These are phyloP conservation scores for Corythoichthys haematopterus DNA, from an alignment of 2,113 vertebrate species.

Conservation along the genomic window DNA sequence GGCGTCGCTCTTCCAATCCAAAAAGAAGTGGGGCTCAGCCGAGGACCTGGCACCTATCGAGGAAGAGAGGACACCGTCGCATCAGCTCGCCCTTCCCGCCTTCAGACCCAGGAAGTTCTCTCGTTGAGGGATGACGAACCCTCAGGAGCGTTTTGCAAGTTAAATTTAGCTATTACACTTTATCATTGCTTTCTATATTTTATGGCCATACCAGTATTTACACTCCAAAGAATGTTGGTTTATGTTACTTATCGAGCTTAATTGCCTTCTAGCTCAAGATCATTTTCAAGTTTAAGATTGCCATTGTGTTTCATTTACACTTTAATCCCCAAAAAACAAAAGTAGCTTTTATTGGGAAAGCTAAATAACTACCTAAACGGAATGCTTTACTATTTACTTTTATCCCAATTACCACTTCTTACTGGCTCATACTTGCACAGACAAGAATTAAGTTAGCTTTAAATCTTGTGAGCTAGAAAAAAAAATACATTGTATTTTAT, in stretches of 20 bases:
- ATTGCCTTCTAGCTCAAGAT: constrained; percentile 14
- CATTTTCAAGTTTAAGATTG: not conserved
- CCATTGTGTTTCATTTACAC: constrained; percentile 11
- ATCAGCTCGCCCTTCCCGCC: constrained; percentile 41
- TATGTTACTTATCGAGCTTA: constrained; percentile 9
- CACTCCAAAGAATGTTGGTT: constrained; percentile 3
- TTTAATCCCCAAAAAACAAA: not conserved
- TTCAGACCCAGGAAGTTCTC: constrained; percentile 65
- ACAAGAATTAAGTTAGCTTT: not conserved
- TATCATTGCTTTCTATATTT: not conserved
- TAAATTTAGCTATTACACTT: not conserved
- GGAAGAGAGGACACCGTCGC: constrained; percentile 53
- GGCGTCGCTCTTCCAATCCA: constrained; percentile 68
- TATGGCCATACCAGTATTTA: constrained; percentile 13
- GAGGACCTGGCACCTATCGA: constrained; percentile 60
- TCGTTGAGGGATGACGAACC: constrained; percentile 29
- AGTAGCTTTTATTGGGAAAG: not conserved
- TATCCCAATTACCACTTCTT: not conserved
- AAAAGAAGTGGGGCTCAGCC: constrained; percentile 66
- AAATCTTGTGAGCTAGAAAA: not conserved
- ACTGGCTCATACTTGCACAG: not conserved
- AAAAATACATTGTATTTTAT: not conserved
- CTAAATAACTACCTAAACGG: not conserved
- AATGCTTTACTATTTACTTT: constrained; percentile 2
- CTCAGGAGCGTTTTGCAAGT: not conserved